Conservation (phyloP, 2,888 invertebrate genomes). For the Pedicia rivosa region DNA sequence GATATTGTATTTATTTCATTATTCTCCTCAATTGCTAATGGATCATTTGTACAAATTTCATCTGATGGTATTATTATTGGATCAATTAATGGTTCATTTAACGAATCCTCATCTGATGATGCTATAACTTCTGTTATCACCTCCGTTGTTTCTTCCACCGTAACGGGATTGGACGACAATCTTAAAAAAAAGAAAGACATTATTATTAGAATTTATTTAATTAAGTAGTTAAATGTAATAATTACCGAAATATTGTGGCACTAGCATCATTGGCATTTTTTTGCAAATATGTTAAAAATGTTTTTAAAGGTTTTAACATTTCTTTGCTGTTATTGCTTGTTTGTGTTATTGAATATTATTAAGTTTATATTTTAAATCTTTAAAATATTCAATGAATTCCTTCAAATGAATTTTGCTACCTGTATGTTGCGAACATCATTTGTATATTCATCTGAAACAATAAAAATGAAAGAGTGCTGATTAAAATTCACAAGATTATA, state of each 20-base stretch:
- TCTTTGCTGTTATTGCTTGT: no score
- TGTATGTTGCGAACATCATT: no score
- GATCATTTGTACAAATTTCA: conserved; percentile 18
- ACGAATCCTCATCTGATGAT: no score
- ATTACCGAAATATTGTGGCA: conserved; percentile 23
- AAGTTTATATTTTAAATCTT: no score
- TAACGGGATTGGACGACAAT: neutral
- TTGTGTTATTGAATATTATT: no score
- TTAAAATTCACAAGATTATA: no score
- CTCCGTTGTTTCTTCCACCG: no score
- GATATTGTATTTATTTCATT: conserved; percentile 10
- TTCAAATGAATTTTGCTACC: no score
- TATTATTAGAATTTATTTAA: neutral
- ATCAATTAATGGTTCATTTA: neutral
- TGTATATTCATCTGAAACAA: no score
- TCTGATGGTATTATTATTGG: neutral
- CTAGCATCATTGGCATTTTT: conserved; percentile 27
- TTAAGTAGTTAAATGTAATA: neutral
- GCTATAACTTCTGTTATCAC: no score
- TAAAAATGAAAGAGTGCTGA: no score
- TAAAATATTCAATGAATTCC: no score
- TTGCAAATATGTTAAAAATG: conserved; percentile 28
- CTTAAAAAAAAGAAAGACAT: neutral
- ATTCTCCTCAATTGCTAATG: conserved; percentile 27
- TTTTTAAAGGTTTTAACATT: conserved; percentile 30